Evolutionary conservation across 2,888 invertebrate genomes (phyloP).

Genomic region (Dione vanillae): DNA sequence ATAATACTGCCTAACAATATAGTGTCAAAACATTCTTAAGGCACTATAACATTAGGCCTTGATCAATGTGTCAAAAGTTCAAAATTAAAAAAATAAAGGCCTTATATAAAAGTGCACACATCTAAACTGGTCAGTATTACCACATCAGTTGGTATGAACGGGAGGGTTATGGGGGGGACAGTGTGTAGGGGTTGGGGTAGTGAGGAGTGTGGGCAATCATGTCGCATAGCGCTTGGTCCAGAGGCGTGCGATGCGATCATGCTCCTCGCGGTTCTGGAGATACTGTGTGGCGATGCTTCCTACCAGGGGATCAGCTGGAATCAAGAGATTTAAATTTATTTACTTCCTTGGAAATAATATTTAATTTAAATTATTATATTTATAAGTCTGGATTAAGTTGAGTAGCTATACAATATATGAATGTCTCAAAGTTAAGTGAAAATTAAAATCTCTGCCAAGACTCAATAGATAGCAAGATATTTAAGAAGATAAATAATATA

Average conservation of each 20-base stretch:
- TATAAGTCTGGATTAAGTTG: too few species aligned
- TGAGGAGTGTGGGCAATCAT: slow-evolving; percentile 84
- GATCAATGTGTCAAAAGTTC: neutral
- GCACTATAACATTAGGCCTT: slow-evolving; percentile 16
- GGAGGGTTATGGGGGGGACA: slow-evolving; percentile 65
- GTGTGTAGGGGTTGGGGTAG: slow-evolving; percentile 66
- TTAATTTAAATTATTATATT: too few species aligned
- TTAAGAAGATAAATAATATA: too few species aligned
- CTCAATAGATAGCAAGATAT: too few species aligned
- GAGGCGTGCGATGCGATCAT: slow-evolving; percentile 98
- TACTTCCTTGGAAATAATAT: slow-evolving; percentile 1
- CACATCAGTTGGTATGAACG: slow-evolving; percentile 41
- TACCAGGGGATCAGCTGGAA: slow-evolving; percentile 96
- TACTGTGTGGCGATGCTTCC: slow-evolving; percentile 99
- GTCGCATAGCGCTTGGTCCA: slow-evolving; percentile 99
- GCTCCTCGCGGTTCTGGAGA: slow-evolving; percentile 98
- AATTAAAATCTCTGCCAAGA: too few species aligned
- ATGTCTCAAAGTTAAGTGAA: too few species aligned
- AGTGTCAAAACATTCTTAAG: slow-evolving; percentile 5
- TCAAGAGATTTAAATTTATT: slow-evolving; percentile 6
- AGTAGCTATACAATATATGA: too few species aligned
- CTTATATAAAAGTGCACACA: slow-evolving; percentile 48
- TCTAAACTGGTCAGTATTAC: slow-evolving; percentile 20
- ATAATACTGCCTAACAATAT: slow-evolving; percentile 1
- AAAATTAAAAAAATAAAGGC: neutral